Evolutionary conservation across 2,888 invertebrate genomes (phyloP), one percentile per base, ranked within the genome.

Genomic region (Pollenia labialis): DNA sequence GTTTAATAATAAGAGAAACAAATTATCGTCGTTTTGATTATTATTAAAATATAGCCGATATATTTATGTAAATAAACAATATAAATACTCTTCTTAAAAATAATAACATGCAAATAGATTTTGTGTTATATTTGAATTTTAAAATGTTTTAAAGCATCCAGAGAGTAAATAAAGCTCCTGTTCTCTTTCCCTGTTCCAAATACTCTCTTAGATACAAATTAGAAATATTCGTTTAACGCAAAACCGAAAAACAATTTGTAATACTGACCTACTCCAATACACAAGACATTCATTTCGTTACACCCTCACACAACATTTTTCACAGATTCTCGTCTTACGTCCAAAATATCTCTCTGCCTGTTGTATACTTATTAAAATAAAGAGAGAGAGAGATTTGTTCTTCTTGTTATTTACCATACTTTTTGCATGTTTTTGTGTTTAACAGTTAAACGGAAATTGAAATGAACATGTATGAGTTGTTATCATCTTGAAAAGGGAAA

Each of bases 221-320:
- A 32, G 6, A 32, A 32, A 32, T 6, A 32, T 32, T 32, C 32
- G 32, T 32, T 32, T 32, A 32, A 32, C 4, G 32, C 32, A 32
- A n/a, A 16, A 60, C 23, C 12, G 10, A 23, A 62, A 60, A 54
- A 32, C 42, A 48, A 40, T 80, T 83, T 83, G 80, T 86, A 71
- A 72, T 66, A 86, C 86, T 86, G 86, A 86, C 86, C 86, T 86
- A 86, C 80, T 86, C 75, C 60, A 86, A 80, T 52, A 44, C 48
- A 66, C 16, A 60, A 44, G 18, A n/a, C n/a, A 7, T 12, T 54
- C 44, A 7, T 18, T 18, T 14, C 42, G 52, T 52, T 54, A 66
- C 69, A 79, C 69, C 76, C 77, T 62, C 60, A 75, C 58, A 52
- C n/a, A 50, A 46, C 1, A 32, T 50, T 32, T 32, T 32, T 32